Percentiles rank a stretch among this genome's conserved stretches.
These are phyloP conservation scores for Palythoa caribaeorum DNA, from an alignment of 92 coral and sea anemone species.

Conservation along the genomic window DNA sequence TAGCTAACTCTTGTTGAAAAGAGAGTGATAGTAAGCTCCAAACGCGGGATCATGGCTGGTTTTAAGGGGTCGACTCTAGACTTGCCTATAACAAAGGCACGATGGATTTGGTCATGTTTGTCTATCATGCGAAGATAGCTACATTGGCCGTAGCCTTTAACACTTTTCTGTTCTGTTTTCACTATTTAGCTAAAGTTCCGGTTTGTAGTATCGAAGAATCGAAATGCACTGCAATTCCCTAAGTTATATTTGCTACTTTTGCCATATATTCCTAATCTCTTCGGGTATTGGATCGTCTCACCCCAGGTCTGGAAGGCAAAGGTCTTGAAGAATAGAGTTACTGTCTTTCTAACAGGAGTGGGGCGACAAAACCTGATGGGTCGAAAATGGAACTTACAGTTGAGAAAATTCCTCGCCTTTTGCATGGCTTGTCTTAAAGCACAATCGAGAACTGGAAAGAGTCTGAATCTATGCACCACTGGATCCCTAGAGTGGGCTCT, in stretches of 20 bases:
- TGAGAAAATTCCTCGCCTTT: constrained; percentile 50
- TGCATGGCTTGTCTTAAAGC: constrained; percentile 55
- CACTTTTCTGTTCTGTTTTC: constrained; percentile 21
- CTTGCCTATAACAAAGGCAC: constrained; percentile 28
- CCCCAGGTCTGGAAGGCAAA: constrained; percentile 36
- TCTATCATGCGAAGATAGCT: background rate
- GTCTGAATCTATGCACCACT: constrained; percentile 62
- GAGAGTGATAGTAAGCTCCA: constrained; percentile 23
- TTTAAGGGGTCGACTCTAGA: constrained; percentile 53
- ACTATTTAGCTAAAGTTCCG: background rate
- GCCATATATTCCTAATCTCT: constrained; percentile 25
- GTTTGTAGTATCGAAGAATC: constrained; percentile 7
- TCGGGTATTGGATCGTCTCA: constrained; percentile 62
- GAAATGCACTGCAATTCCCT: background rate
- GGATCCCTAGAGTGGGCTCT: constrained; percentile 44
- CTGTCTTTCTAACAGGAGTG: constrained; percentile 48
- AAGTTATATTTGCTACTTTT: constrained; percentile 37
- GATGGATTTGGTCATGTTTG: background rate
- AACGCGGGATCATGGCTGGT: constrained; percentile 12
- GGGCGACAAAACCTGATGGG: constrained; percentile 48
- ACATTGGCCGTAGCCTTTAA: constrained; percentile 42
- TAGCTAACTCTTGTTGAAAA: background rate
- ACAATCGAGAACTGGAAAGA: constrained; percentile 48
- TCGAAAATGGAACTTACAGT: constrained; percentile 47
- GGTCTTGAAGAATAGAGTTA: constrained; percentile 48